A percentile compares a stretch with the other conserved stretches of the same genome.
phyloP scores from a whole-genome alignment of 1,140 invertebrate species.

The Bemisia tabaci region DNA sequence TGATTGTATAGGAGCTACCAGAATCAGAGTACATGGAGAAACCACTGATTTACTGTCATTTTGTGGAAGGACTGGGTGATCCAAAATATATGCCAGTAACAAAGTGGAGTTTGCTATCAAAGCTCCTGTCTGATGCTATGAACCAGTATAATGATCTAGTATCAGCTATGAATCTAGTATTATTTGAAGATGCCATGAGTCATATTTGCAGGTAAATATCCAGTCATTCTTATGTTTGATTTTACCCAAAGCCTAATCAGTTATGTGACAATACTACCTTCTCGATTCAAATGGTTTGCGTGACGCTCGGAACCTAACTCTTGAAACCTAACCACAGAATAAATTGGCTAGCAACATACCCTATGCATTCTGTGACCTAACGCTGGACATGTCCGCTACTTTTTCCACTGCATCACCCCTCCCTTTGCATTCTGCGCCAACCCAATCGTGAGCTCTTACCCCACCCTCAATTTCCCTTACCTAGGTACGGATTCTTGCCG shows the following conservation, averaged over 20 bases:
- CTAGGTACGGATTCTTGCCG: no score
- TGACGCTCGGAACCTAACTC: no score
- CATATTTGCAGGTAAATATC: constrained; percentile 55
- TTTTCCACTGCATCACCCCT: no score
- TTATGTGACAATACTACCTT: background rate
- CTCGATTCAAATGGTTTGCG: background rate
- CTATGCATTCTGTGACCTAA: no score
- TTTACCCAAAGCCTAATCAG: background rate
- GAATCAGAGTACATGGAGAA: constrained; percentile 47
- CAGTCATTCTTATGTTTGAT: background rate
- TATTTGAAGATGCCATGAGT: constrained; percentile 90
- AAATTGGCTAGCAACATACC: no score
- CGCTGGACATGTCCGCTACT: no score
- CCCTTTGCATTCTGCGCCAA: no score
- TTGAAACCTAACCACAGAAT: no score
- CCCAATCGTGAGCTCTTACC: no score
- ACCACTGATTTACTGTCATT: constrained; percentile 78
- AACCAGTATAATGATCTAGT: constrained; percentile 57
- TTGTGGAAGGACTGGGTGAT: constrained; percentile 79
- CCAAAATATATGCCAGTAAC: constrained; percentile 74
- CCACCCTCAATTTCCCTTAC: no score
- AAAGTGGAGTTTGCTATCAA: constrained; percentile 55
- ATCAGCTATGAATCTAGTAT: constrained; percentile 83
- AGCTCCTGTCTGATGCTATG: constrained; percentile 66
- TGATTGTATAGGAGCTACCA: constrained; percentile 40